These are phyloP conservation scores for Valencia hispanica DNA, from an alignment of 2,797 vertebrate genomes.

Conservation along the genomic window DNA sequence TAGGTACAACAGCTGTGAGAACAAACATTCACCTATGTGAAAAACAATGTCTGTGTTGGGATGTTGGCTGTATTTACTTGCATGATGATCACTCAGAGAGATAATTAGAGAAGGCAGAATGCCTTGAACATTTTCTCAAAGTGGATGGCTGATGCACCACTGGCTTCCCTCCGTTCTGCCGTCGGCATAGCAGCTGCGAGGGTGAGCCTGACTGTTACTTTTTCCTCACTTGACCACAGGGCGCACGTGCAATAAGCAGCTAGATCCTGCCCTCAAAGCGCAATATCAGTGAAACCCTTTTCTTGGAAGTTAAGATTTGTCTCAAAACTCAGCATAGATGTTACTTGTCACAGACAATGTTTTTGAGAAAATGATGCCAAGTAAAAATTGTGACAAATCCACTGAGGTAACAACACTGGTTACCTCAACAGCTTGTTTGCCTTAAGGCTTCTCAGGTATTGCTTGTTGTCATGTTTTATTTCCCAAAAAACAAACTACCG, in stretches of 20 bases:
- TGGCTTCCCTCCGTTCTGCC: neutral
- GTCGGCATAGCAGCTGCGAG: neutral
- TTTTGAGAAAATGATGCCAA: neutral
- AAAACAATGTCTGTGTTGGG: neutral
- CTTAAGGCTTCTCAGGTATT: neutral
- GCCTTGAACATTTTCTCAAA: neutral
- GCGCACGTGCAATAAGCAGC: neutral
- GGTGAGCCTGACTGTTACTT: neutral
- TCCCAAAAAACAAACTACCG: too few relatives aligned
- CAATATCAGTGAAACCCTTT: neutral
- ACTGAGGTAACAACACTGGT: neutral
- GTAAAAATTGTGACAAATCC: neutral
- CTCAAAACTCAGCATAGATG: neutral
- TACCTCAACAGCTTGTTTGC: neutral
- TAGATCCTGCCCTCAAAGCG: neutral
- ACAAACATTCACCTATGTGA: neutral
- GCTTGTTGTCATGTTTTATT: neutral
- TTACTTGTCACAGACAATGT: neutral
- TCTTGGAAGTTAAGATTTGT: neutral
- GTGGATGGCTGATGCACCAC: neutral
- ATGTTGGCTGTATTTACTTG: neutral
- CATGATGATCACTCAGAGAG: conserved; percentile 1
- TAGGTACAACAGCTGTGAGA: neutral
- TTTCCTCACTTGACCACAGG: neutral
- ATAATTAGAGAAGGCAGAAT: neutral